phyloP scores from a whole-genome alignment of 2,888 invertebrate genomes.

The Melanostoma mellinum region DNA sequence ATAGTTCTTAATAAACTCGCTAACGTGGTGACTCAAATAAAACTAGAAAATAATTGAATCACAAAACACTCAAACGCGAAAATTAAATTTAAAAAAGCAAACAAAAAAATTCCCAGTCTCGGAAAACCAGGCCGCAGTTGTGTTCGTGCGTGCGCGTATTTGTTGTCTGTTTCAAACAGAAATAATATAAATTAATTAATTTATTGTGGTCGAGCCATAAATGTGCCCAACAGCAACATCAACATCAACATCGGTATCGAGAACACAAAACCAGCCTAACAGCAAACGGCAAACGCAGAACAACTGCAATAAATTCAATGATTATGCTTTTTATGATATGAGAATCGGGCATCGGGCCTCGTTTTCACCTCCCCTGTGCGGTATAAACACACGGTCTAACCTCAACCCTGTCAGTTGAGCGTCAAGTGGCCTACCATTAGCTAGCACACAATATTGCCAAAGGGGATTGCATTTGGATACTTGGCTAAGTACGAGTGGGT shows the following conservation, averaged over 20 bases:
- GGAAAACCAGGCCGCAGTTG: slow-evolving; percentile 20
- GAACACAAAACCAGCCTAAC: slow-evolving; percentile 39
- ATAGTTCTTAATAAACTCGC: slow-evolving; percentile 69
- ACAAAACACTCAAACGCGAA: slow-evolving; percentile 4
- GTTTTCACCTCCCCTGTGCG: background rate
- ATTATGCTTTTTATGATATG: slow-evolving; percentile 70
- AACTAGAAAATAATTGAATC: slow-evolving; percentile 16
- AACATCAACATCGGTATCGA: slow-evolving; percentile 24
- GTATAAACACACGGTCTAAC: slow-evolving; percentile 17
- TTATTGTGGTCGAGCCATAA: slow-evolving; percentile 70
- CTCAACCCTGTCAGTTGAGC: slow-evolving; percentile 50
- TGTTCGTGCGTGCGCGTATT: slow-evolving; percentile 45
- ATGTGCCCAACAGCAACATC: slow-evolving; percentile 66
- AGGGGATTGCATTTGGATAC: slow-evolving; percentile 60
- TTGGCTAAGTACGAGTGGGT: slow-evolving; percentile 62
- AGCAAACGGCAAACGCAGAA: slow-evolving; percentile 54
- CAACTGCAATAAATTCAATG: slow-evolving; percentile 71
- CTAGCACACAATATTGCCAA: background rate
- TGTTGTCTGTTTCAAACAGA: slow-evolving; percentile 64
- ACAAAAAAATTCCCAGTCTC: slow-evolving; percentile 35
- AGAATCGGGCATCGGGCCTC: slow-evolving; percentile 27
- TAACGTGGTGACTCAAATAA: slow-evolving; percentile 58
- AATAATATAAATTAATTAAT: slow-evolving; percentile 73
- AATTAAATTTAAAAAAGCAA: slow-evolving; percentile 13
- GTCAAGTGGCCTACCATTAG: slow-evolving; percentile 54